Conservation (phyloP, 2,113 vertebrate species). For the Monarcha castaneiventris region DNA sequence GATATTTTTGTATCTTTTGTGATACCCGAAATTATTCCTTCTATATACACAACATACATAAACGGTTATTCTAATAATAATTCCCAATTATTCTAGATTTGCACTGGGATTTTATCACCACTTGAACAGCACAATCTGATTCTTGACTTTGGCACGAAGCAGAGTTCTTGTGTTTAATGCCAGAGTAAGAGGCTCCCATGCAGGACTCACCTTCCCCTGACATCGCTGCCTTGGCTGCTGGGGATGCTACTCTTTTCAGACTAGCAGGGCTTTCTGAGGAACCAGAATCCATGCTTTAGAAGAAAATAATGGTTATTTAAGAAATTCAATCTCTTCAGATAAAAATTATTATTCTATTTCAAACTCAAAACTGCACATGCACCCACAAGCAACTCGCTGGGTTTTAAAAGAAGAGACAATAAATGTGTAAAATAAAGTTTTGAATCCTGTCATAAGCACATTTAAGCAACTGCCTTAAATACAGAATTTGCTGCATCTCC, state of each 20-base stretch:
- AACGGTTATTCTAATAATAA: not conserved
- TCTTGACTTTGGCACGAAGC: not conserved
- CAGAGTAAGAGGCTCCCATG: not conserved
- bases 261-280: conserved; percentile 91
- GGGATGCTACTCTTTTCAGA: conserved; percentile 88
- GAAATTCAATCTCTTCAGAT: not conserved
- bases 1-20: not conserved
- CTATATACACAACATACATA: not conserved
- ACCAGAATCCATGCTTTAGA: conserved; percentile 84
- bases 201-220: conserved; percentile 88
- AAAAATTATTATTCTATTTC: not conserved
- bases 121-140: not conserved
- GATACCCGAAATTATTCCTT: not conserved
- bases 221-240: conserved; percentile 81
- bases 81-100: not conserved
- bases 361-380: not conserved
- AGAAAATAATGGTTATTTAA: conserved; percentile 24
- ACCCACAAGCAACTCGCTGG: not conserved
- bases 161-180: not conserved
- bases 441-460: not conserved
- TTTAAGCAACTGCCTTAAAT: not conserved
- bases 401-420: not conserved
- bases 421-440: not conserved
- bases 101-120: not conserved
- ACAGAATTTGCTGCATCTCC: not conserved